Percentiles rank a stretch among this genome's conserved stretches.
phyloP scores from a whole-genome alignment of 1,140 invertebrate genomes.

The Lasioglossum baleicum region DNA sequence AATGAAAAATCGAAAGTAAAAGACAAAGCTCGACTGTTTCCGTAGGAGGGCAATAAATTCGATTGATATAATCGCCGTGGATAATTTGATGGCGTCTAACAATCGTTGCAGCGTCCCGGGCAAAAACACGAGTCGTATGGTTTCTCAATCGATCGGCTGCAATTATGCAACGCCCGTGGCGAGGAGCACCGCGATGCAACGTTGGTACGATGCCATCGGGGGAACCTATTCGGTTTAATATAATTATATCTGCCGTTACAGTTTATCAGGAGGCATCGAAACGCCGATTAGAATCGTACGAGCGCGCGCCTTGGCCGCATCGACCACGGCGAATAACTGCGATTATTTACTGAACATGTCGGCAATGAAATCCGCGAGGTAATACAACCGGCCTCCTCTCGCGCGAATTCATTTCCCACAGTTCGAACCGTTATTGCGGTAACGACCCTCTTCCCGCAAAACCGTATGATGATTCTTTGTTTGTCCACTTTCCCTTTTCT shows the following conservation, averaged over 20 bases:
- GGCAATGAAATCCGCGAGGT: neutral
- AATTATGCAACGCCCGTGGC: constrained; percentile 10
- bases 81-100: neutral
- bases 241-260: constrained; percentile 22
- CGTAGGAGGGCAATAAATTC: too few species aligned
- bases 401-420: constrained; percentile 34
- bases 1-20: too few species aligned
- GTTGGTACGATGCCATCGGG: neutral
- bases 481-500: constrained; percentile 4
- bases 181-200: neutral
- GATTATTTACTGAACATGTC: constrained; percentile 23
- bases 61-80: too few species aligned
- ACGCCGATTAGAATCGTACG: constrained; percentile 25
- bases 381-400: constrained; percentile 16
- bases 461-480: constrained; percentile 21
- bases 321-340: constrained; percentile 6
- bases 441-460: constrained; percentile 27
- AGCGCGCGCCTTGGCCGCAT: neutral
- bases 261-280: constrained; percentile 29
- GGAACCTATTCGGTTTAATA: constrained; percentile 12
- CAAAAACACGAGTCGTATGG: too few species aligned
- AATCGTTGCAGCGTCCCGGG: neutral
- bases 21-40: too few species aligned
- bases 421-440: constrained; percentile 25
- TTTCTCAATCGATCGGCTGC: constrained; percentile 13